Percentiles rank a stretch among this genome's conserved stretches.
Evolutionary conservation across 2,888 invertebrate species (phyloP).

Genomic region (Plutella xylostella): DNA sequence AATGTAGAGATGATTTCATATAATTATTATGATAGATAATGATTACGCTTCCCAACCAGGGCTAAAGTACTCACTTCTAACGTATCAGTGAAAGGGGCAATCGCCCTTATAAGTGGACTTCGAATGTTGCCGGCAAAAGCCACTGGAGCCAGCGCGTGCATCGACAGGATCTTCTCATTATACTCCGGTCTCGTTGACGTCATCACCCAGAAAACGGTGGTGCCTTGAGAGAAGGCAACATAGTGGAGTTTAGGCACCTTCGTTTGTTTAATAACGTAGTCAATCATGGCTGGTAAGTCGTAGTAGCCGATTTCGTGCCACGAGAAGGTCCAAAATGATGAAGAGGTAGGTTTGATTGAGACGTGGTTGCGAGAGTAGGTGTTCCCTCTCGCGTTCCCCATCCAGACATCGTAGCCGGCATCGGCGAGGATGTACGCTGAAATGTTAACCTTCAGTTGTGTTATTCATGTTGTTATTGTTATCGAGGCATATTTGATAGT

Average conservation of each 20-base stretch:
- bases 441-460: slow-evolving; percentile 13
- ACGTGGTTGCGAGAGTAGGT: slow-evolving; percentile 77
- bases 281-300: slow-evolving; percentile 82
- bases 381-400: slow-evolving; percentile 88
- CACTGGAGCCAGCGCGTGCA: slow-evolving; percentile 73
- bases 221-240: slow-evolving; percentile 80
- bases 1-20: no score
- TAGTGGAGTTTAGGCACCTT: slow-evolving; percentile 71
- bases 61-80: slow-evolving; percentile 63
- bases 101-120: slow-evolving; percentile 57
- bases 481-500: background rate
- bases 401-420: slow-evolving; percentile 82
- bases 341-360: slow-evolving; percentile 35
- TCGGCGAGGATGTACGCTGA: slow-evolving; percentile 78
- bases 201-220: slow-evolving; percentile 73
- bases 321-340: slow-evolving; percentile 66
- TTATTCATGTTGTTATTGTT: background rate
- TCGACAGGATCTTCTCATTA: slow-evolving; percentile 67
- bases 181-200: slow-evolving; percentile 67
- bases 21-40: no score
- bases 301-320: slow-evolving; percentile 83
- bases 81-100: slow-evolving; percentile 53
- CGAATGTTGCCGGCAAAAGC: slow-evolving; percentile 58
- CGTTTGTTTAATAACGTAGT: slow-evolving; percentile 70
- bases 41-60: no score